These are phyloP conservation scores for Drosophila formosana DNA, from an alignment of 2,888 invertebrate genomes.

Conservation along the genomic window DNA sequence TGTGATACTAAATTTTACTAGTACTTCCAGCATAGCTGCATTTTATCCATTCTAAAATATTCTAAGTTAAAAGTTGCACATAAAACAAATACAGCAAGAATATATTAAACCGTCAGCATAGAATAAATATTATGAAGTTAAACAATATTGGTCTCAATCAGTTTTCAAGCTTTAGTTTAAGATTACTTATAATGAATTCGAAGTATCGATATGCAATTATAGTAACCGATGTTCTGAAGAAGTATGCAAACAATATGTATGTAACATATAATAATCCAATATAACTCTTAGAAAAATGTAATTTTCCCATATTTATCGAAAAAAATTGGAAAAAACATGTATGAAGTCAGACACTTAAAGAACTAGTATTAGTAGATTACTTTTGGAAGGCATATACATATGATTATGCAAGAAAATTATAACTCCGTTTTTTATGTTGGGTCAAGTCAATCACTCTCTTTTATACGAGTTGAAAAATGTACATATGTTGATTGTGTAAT, in stretches of 20 bases:
- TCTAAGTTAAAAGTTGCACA: slow-evolving; percentile 71
- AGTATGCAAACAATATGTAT: slow-evolving; percentile 26
- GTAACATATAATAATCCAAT: slow-evolving; percentile 27
- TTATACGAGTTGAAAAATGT: no score
- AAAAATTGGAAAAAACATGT: no score
- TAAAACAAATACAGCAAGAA: slow-evolving; percentile 15
- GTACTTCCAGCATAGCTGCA: slow-evolving; percentile 86
- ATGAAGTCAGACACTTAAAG: no score
- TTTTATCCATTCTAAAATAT: slow-evolving; percentile 86
- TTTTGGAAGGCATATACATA: no score
- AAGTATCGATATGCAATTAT: slow-evolving; percentile 19
- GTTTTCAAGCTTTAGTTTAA: slow-evolving; percentile 16
- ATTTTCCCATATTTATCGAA: background rate
- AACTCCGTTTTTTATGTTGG: no score
- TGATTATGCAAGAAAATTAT: no score
- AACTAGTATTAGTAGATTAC: no score
- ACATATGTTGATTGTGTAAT: no score
- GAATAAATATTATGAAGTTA: slow-evolving; percentile 10
- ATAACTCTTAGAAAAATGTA: background rate
- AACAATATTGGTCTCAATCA: slow-evolving; percentile 21
- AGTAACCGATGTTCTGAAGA: slow-evolving; percentile 8
- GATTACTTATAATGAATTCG: slow-evolving; percentile 5
- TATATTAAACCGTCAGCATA: slow-evolving; percentile 14
- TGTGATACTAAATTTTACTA: slow-evolving; percentile 86
- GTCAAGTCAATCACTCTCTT: no score